Conservation (phyloP, 2,888 invertebrate genomes). For the Phasia obesa region DNA sequence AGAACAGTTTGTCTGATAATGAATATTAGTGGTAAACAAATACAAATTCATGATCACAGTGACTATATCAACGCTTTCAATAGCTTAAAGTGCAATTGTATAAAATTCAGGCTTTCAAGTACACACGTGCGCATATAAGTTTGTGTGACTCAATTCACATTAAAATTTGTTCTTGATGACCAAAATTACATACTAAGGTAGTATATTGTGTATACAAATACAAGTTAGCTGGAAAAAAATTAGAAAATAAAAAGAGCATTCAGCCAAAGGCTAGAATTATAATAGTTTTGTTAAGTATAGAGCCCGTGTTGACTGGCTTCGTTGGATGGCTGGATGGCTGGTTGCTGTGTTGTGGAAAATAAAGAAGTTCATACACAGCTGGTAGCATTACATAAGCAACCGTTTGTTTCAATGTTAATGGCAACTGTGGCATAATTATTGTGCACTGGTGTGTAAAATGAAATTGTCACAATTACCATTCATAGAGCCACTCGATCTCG, state of each 20-base stretch:
- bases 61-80: conserved; percentile 27
- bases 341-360: conserved; percentile 21
- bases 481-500: conserved; percentile 52
- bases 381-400: conserved; percentile 46
- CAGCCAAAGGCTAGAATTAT: conserved; percentile 56
- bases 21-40: conserved; percentile 45
- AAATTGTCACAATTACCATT: conserved; percentile 73
- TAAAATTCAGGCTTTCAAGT: conserved; percentile 30
- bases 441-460: conserved; percentile 73
- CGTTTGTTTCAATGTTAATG: conserved; percentile 64
- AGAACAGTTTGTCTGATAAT: conserved; percentile 27
- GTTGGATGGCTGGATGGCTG: conserved; percentile 24
- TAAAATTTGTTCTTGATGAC: conserved; percentile 15
- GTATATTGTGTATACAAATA: conserved; percentile 32
- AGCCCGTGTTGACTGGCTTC: conserved; percentile 27
- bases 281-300: conserved; percentile 49
- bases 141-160: conserved; percentile 11
- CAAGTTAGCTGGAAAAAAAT: conserved; percentile 29
- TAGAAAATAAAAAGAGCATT: conserved; percentile 20
- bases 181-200: conserved; percentile 40
- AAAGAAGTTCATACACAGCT: conserved; percentile 31
- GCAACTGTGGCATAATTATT: conserved; percentile 71
- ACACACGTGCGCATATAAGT: neutral
- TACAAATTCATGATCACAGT: conserved; percentile 43
- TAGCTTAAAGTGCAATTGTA: conserved; percentile 40